phyloP scores from a whole-genome alignment of 2,888 invertebrate species.

The Arenicola marina region DNA sequence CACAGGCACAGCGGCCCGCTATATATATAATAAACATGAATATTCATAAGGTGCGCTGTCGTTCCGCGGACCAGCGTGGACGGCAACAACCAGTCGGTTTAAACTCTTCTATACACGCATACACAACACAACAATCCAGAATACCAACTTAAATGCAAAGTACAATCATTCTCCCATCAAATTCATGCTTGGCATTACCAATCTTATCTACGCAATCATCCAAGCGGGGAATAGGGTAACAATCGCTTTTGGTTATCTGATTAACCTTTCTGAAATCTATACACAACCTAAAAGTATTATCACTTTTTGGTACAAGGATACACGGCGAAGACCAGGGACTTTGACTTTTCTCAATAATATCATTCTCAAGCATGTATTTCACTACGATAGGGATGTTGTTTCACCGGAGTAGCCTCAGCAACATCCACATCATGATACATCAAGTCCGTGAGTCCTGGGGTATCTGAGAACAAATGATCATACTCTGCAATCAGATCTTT shows the following conservation, averaged over 20 bases:
- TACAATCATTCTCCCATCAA: too few species aligned
- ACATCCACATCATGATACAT: constrained; percentile 4
- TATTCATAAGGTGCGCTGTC: too few species aligned
- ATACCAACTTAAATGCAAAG: too few species aligned
- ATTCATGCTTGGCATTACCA: constrained; percentile 31
- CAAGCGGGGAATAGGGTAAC: constrained; percentile 35
- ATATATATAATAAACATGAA: too few species aligned
- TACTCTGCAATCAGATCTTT: neutral
- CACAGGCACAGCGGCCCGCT: too few species aligned
- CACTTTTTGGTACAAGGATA: constrained; percentile 18
- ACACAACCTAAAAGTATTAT: constrained; percentile 23
- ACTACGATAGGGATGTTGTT: constrained; percentile 14
- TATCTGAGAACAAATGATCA: neutral
- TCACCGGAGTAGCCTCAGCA: neutral
- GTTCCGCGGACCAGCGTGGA: too few species aligned
- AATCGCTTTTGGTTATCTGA: constrained; percentile 34
- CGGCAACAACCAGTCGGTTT: too few species aligned
- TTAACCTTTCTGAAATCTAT: constrained; percentile 37
- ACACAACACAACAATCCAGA: too few species aligned
- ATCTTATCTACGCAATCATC: constrained; percentile 38
- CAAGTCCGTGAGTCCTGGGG: neutral
- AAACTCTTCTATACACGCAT: too few species aligned
- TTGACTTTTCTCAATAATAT: constrained; percentile 36
- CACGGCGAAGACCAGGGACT: constrained; percentile 38
- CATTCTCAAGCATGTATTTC: constrained; percentile 35